These are phyloP conservation scores for Brassicogethes aeneus DNA, from an alignment of 2,888 invertebrate species.

Conservation along the genomic window DNA sequence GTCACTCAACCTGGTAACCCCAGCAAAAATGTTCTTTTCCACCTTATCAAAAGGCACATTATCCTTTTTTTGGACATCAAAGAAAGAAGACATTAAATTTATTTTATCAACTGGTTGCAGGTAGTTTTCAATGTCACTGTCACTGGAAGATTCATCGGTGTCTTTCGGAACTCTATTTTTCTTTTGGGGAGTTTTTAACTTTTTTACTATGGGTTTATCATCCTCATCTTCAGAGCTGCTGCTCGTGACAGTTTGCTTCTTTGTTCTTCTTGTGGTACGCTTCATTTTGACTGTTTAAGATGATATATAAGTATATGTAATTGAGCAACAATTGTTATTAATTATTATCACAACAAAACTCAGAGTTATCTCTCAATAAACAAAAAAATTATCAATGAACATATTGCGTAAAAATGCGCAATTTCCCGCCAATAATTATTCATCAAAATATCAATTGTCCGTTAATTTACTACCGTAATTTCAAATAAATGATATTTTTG, in stretches of 20 bases:
- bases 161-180: background rate
- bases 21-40: constrained; percentile 33
- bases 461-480: too few species aligned
- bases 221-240: background rate
- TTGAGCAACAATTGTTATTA: too few species aligned
- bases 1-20: constrained; percentile 29
- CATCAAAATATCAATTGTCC: too few species aligned
- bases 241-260: background rate
- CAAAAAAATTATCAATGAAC: too few species aligned
- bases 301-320: too few species aligned
- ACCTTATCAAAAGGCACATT: constrained; percentile 26
- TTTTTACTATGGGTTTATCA: background rate
- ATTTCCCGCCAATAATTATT: too few species aligned
- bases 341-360: too few species aligned
- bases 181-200: background rate
- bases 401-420: too few species aligned
- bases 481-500: too few species aligned
- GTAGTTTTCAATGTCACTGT: constrained; percentile 47
- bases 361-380: too few species aligned
- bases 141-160: constrained; percentile 29
- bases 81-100: constrained; percentile 48
- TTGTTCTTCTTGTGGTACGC: background rate
- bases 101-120: constrained; percentile 46
- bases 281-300: background rate
- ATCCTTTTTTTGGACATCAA: constrained; percentile 26